Conservation (phyloP, 2,113 vertebrate genomes). For the Oncorhynchus tshawytscha region DNA sequence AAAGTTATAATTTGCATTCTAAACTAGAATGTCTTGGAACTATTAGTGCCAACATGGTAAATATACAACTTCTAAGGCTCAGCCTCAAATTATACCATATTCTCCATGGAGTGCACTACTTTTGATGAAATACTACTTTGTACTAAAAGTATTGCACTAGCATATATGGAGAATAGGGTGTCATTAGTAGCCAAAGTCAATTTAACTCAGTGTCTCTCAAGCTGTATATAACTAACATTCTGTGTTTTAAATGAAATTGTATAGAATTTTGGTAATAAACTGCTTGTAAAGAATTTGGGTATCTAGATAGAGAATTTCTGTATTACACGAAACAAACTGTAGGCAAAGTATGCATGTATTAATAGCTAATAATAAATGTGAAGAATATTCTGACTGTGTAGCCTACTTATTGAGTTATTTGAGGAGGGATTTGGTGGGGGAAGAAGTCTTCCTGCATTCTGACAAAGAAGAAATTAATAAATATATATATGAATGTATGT, state of each 20-base stretch:
- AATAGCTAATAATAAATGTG: constrained; percentile 74
- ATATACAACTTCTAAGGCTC: not conserved
- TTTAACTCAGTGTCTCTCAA: not conserved
- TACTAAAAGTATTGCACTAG: too few species aligned
- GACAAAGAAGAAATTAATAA: too few species aligned
- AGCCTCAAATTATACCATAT: too few species aligned
- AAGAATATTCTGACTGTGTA: constrained; percentile 18
- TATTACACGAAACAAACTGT: constrained; percentile 66
- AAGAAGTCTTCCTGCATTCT: too few species aligned
- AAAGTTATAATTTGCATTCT: not conserved
- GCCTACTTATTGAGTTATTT: not conserved
- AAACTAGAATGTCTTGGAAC: not conserved
- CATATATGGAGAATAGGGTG: not conserved
- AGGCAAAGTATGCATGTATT: constrained; percentile 72
- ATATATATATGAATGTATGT: too few species aligned
- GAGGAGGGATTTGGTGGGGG: not conserved
- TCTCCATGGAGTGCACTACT: too few species aligned
- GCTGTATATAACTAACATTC: not conserved
- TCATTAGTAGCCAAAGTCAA: not conserved
- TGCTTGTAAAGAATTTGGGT: constrained; percentile 20
- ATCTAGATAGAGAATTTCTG: constrained; percentile 52
- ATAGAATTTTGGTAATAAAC: not conserved
- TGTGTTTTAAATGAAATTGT: not conserved
- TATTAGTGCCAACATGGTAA: not conserved
- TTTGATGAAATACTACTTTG: too few species aligned